phyloP scores from a whole-genome alignment of 2,113 vertebrate genomes.

The Tychaedon coryphoeus region DNA sequence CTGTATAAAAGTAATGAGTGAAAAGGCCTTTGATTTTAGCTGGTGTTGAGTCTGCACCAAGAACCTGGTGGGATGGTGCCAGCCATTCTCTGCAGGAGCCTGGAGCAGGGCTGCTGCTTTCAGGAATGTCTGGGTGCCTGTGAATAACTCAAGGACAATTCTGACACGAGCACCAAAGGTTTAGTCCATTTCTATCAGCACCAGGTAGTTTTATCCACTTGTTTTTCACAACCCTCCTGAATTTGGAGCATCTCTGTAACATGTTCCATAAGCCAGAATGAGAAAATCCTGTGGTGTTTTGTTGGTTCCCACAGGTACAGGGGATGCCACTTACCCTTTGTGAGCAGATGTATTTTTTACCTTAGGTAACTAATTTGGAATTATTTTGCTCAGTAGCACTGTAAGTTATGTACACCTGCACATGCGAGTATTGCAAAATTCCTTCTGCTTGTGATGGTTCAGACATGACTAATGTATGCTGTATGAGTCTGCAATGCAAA shows the following conservation, averaged over 20 bases:
- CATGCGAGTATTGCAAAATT: neutral
- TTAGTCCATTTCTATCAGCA: neutral
- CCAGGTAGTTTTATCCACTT: neutral
- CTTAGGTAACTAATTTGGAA: neutral
- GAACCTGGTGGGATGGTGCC: accelerated
- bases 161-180: accelerated
- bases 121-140: too few relatives aligned
- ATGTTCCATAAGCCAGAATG: neutral
- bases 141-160: neutral
- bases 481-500: neutral
- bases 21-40: neutral
- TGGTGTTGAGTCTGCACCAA: neutral
- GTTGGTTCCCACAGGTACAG: neutral
- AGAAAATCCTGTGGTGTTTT: neutral
- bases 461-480: neutral
- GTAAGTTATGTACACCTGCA: neutral
- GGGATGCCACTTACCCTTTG: neutral
- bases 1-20: neutral
- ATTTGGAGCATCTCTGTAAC: neutral
- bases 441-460: neutral
- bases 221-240: neutral
- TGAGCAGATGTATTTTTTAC: neutral
- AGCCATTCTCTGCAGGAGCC: neutral
- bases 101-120: neutral
- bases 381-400: neutral